Conservation (phyloP, 1,140 invertebrate species). For the Heterodera schachtii region DNA sequence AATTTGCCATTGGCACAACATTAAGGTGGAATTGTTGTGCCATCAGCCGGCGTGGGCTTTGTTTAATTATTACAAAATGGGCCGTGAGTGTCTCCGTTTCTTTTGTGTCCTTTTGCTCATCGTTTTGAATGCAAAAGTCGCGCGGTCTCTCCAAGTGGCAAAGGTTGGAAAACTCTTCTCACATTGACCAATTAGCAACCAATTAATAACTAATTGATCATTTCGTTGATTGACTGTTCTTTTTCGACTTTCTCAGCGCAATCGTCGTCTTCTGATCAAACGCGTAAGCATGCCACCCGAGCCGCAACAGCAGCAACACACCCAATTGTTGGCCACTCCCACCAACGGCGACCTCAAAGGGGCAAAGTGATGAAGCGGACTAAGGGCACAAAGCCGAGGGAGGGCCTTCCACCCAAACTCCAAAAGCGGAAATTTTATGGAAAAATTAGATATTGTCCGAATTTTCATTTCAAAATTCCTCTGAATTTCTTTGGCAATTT, state of each 20-base stretch:
- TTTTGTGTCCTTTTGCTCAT: slow-evolving; percentile 56
- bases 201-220: too few species aligned
- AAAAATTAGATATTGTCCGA: too few species aligned
- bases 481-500: too few species aligned
- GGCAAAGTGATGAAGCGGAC: background rate
- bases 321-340: slow-evolving; percentile 19
- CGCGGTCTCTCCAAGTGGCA: slow-evolving; percentile 53
- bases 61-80: slow-evolving; percentile 62
- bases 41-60: slow-evolving; percentile 59
- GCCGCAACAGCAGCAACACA: slow-evolving; percentile 20
- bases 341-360: background rate
- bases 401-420: too few species aligned
- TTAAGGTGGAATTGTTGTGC: slow-evolving; percentile 37
- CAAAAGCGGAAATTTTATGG: too few species aligned
- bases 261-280: slow-evolving; percentile 55
- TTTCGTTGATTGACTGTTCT: too few species aligned
- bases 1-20: too few species aligned
- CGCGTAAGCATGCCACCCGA: slow-evolving; percentile 40
- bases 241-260: slow-evolving; percentile 28
- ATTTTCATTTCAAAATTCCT: too few species aligned
- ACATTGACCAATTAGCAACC: slow-evolving; percentile 12
- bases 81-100: slow-evolving; percentile 54
- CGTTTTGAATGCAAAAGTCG: slow-evolving; percentile 54
- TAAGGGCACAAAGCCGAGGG: too few species aligned
- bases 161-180: slow-evolving; percentile 39